Conservation (phyloP, 1,140 invertebrate genomes). For the Nomia melanderi region DNA sequence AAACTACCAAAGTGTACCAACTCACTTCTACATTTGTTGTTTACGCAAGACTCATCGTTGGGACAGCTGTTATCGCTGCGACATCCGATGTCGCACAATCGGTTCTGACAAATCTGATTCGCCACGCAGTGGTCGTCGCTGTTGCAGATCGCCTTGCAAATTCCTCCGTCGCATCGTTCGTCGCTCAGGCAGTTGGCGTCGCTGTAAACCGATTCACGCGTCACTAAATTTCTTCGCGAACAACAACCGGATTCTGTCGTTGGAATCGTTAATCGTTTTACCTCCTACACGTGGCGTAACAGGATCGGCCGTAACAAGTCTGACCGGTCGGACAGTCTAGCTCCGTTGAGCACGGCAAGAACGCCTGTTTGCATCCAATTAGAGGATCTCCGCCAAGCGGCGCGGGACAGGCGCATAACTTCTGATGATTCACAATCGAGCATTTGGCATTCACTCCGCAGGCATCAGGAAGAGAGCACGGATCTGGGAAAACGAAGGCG, state of each 20-base stretch:
- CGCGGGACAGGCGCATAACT: conserved; percentile 87
- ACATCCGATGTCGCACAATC: conserved; percentile 92
- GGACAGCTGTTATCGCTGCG: conserved; percentile 90
- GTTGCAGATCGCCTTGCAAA: conserved; percentile 92
- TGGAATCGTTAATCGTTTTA: conserved; percentile 67
- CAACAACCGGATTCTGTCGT: neutral
- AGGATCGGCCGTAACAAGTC: conserved; percentile 87
- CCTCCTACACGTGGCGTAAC: conserved; percentile 88
- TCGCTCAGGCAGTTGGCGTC: conserved; percentile 91
- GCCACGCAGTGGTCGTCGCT: conserved; percentile 89
- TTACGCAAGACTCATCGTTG: conserved; percentile 88
- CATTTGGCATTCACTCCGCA: conserved; percentile 93
- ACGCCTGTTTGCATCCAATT: conserved; percentile 86
- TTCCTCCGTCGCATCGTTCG: conserved; percentile 90
- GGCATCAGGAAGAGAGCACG: conserved; percentile 87
- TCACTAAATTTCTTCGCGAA: neutral
- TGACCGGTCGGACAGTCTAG: conserved; percentile 86
- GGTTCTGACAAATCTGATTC: conserved; percentile 92
- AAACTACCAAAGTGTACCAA: neutral
- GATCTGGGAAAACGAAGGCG: conserved; percentile 76
- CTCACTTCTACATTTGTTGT: conserved; percentile 89
- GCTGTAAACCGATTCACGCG: conserved; percentile 77
- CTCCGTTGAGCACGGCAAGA: conserved; percentile 83
- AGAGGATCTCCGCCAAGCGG: conserved; percentile 88
- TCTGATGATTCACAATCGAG: conserved; percentile 85